Percentiles rank a stretch among this genome's conserved stretches.
These are phyloP conservation scores for Panagrolaimus sp. DNA, from an alignment of 1,140 invertebrate species.

Conservation along the genomic window DNA sequence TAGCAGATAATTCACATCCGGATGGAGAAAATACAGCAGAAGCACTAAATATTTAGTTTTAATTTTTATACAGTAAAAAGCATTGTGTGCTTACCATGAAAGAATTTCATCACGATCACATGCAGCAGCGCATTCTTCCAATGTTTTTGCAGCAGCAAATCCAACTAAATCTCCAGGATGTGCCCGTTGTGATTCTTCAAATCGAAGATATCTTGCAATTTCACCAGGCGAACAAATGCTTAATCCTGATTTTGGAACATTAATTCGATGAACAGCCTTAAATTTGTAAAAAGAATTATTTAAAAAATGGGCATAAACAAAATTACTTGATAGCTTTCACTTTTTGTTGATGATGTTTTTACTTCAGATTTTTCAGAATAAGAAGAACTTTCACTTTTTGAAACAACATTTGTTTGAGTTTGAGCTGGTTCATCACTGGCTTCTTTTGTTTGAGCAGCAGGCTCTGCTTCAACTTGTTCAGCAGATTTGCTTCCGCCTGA, in stretches of 20 bases:
- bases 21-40: slow-evolving; percentile 22
- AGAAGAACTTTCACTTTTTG: background rate
- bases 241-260: slow-evolving; percentile 16
- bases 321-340: slow-evolving; percentile 8
- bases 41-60: slow-evolving; percentile 13
- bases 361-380: background rate
- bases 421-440: slow-evolving; percentile 5
- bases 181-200: slow-evolving; percentile 14
- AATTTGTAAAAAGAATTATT: background rate
- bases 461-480: slow-evolving; percentile 22
- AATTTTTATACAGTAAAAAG: background rate
- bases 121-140: slow-evolving; percentile 19
- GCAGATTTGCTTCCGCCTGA: slow-evolving; percentile 24
- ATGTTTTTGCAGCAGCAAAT: slow-evolving; percentile 19
- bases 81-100: slow-evolving; percentile 19
- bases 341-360: background rate
- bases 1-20: slow-evolving; percentile 24
- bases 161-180: slow-evolving; percentile 16
- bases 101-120: slow-evolving; percentile 20
- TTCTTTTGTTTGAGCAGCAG: background rate
- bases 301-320: too few species aligned
- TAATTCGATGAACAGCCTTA: slow-evolving; percentile 19
- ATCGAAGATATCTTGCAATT: slow-evolving; percentile 17
- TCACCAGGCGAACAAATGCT: slow-evolving; percentile 18
- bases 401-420: background rate